Evolutionary conservation across 1,140 invertebrate genomes (phyloP).

Genomic region (Musca domestica): DNA sequence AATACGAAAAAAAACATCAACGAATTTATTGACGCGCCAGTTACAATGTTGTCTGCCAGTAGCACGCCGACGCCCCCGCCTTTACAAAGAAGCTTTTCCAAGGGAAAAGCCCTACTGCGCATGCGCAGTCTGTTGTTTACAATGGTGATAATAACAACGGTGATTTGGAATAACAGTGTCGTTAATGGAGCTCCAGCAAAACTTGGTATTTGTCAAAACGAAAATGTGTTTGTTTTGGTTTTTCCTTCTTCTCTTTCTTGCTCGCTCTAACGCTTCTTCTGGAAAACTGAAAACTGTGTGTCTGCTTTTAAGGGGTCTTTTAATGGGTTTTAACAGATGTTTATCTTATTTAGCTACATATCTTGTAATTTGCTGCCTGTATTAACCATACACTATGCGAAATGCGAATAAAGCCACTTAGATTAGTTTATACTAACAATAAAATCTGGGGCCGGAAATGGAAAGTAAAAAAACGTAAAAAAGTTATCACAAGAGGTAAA

Average conservation of each 20-base stretch:
- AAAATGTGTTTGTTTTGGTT: background rate
- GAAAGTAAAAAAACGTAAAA: too few relatives aligned
- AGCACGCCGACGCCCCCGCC: background rate
- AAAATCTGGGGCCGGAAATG: too few relatives aligned
- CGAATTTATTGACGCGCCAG: background rate
- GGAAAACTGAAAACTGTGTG: too few relatives aligned
- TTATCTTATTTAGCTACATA: too few relatives aligned
- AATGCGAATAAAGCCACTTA: too few relatives aligned
- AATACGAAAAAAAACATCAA: background rate
- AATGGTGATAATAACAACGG: background rate
- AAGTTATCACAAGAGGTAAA: too few relatives aligned
- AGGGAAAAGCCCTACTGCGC: background rate
- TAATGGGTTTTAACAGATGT: too few relatives aligned
- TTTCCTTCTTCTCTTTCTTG: background rate
- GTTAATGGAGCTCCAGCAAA: background rate
- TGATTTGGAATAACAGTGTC: background rate
- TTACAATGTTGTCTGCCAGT: background rate
- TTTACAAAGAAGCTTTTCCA: background rate
- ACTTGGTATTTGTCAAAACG: slow-evolving; percentile 4
- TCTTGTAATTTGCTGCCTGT: too few relatives aligned
- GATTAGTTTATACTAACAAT: too few relatives aligned
- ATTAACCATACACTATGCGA: too few relatives aligned
- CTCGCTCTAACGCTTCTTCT: too few relatives aligned
- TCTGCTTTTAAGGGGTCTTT: too few relatives aligned
- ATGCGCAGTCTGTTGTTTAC: background rate